phyloP scores from a whole-genome alignment of 2,888 invertebrate genomes.

The Pocota personata region DNA sequence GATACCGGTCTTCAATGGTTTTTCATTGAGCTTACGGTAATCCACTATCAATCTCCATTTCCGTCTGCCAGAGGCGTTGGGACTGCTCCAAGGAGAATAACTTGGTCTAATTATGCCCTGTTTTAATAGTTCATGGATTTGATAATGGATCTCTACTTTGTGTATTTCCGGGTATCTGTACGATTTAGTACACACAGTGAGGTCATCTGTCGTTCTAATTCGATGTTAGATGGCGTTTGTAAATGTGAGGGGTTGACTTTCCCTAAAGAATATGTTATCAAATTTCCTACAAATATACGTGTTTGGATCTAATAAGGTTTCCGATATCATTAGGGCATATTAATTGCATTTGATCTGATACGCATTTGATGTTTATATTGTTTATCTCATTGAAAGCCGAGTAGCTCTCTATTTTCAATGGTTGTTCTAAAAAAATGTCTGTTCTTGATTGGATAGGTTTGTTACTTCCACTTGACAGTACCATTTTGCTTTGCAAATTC shows the following conservation, averaged over 20 bases:
- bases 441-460: background rate
- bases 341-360: no score
- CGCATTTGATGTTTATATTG: no score
- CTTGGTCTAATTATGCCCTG: no score
- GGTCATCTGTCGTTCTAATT: background rate
- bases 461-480: no score
- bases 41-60: background rate
- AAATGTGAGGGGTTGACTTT: background rate
- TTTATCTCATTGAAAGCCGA: background rate
- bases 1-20: constrained; percentile 9
- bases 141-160: background rate
- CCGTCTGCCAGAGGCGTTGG: background rate
- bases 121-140: constrained; percentile 1
- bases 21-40: background rate
- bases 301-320: background rate
- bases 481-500: no score
- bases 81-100: background rate
- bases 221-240: background rate
- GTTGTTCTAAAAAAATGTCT: no score
- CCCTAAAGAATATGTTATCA: background rate
- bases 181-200: background rate
- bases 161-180: constrained; percentile 13
- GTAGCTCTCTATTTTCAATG: background rate
- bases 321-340: no score
- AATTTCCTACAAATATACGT: constrained; percentile 1